phyloP scores from a whole-genome alignment of 2,888 invertebrate species.

The Dugesia japonica region DNA sequence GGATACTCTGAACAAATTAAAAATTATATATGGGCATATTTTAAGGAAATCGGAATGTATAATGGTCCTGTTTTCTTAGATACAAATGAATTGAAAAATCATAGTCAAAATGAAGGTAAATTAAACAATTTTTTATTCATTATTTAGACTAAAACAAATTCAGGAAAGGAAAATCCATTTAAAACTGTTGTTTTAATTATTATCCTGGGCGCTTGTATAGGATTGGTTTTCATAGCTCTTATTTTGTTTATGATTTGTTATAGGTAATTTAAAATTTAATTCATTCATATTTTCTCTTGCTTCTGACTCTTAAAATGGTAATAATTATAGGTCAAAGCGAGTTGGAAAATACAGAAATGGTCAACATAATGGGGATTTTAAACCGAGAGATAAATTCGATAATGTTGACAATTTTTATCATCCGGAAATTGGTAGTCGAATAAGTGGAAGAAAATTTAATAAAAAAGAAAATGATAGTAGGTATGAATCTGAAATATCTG shows the following conservation, averaged over 20 bases:
- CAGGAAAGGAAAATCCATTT: not conserved
- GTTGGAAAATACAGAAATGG: not conserved
- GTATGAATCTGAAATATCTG: not conserved
- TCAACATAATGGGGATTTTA: not conserved
- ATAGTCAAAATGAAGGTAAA: not conserved
- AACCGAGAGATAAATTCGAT: not conserved
- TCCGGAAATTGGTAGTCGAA: not conserved
- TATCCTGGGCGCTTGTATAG: constrained; percentile 21
- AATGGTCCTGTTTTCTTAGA: not conserved
- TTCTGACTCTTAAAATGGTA: not conserved
- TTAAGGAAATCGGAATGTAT: constrained; percentile 16
- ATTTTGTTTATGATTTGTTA: constrained; percentile 28
- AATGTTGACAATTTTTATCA: not conserved
- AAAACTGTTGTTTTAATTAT: constrained; percentile 23
- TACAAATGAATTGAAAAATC: not conserved
- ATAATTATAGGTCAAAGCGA: constrained; percentile 1
- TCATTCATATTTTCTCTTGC: not conserved
- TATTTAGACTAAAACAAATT: not conserved
- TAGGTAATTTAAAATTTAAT: constrained; percentile 13
- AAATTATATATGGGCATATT: constrained; percentile 24
- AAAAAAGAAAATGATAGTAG: not conserved
- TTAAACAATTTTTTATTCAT: too few species aligned
- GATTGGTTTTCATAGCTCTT: constrained; percentile 14
- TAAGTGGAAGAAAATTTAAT: not conserved
- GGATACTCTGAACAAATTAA: constrained; percentile 1